Conservation (phyloP, 2,113 vertebrate species). For the Enhydra lutris region DNA sequence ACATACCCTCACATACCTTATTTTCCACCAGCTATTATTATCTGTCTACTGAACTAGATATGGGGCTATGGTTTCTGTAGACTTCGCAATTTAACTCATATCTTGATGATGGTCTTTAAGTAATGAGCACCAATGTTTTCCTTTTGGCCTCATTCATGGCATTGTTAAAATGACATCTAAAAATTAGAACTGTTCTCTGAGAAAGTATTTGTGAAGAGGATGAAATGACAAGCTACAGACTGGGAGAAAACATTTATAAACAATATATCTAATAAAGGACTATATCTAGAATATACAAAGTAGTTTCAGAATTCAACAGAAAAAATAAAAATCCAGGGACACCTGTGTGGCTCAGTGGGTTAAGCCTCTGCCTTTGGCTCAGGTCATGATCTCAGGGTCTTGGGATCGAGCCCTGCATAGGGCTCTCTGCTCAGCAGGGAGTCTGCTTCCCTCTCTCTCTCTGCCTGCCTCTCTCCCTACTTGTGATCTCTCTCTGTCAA, state of each 20-base stretch:
- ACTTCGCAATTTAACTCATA: neutral
- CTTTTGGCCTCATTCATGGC: neutral
- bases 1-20: neutral
- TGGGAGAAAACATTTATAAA: neutral
- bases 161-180: neutral
- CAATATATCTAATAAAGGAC: neutral
- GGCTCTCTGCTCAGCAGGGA: no score
- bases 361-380: no score
- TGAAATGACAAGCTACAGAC: neutral
- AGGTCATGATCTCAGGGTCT: no score
- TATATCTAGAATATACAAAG: neutral
- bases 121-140: neutral
- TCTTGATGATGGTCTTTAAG: neutral
- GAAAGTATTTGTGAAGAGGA: neutral
- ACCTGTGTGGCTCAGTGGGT: no score
- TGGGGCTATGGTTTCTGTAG: neutral
- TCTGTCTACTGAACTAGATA: neutral
- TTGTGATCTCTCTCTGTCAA: no score
- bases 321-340: neutral
- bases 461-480: no score
- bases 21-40: neutral
- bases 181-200: neutral
- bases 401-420: no score
- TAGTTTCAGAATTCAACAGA: neutral
- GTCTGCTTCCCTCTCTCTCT: no score